phyloP scores from a whole-genome alignment of 2,888 invertebrate genomes.

The Reticulitermes lucifugus region DNA sequence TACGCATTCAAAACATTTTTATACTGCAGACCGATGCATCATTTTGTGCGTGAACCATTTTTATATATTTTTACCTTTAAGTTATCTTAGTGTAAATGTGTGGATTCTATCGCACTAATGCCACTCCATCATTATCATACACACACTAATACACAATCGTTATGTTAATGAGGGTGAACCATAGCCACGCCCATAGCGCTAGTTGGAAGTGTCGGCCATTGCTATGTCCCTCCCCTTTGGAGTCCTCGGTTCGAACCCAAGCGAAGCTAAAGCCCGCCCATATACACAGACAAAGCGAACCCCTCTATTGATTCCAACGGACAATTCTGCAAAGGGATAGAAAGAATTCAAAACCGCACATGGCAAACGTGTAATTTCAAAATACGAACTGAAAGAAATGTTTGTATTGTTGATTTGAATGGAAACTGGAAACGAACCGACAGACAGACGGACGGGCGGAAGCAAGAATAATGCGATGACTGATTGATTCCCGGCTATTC shows the following conservation, averaged over 20 bases:
- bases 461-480: slow-evolving; percentile 37
- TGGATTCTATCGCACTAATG: not conserved
- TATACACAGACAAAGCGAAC: slow-evolving; percentile 20
- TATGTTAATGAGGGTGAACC: slow-evolving; percentile 14
- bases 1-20: not conserved
- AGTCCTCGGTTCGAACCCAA: slow-evolving; percentile 34
- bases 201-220: slow-evolving; percentile 32
- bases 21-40: slow-evolving; percentile 1
- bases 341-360: slow-evolving; percentile 35
- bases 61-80: slow-evolving; percentile 21
- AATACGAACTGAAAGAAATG: slow-evolving; percentile 31
- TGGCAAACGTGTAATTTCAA: slow-evolving; percentile 42
- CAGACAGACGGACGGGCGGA: slow-evolving; percentile 18
- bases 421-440: slow-evolving; percentile 32
- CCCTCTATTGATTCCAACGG: slow-evolving; percentile 37
- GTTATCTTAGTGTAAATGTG: not conserved
- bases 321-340: slow-evolving; percentile 39
- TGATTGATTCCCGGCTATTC: slow-evolving; percentile 35
- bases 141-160: slow-evolving; percentile 5
- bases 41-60: not conserved
- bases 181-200: not conserved
- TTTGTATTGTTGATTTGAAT: slow-evolving; percentile 37
- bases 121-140: slow-evolving; percentile 19
- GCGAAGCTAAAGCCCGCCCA: slow-evolving; percentile 33
- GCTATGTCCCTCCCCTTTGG: slow-evolving; percentile 39